Evolutionary conservation across 2,888 invertebrate species (phyloP).

Genomic region (Chloromyia formosa): DNA sequence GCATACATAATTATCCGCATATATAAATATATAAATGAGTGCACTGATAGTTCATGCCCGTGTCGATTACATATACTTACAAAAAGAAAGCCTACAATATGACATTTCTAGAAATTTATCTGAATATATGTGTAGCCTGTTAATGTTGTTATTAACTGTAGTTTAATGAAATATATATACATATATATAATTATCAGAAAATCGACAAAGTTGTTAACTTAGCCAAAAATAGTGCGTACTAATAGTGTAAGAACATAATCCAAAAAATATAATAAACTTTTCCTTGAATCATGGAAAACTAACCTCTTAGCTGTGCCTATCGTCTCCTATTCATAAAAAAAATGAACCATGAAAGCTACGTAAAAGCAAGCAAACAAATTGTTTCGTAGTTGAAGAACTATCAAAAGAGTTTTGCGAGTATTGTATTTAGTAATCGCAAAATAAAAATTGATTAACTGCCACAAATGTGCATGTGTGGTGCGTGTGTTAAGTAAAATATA

Average conservation of each 20-base stretch:
- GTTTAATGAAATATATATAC: constrained; percentile 37
- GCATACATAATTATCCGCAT: constrained; percentile 23
- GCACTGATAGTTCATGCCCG: constrained; percentile 17
- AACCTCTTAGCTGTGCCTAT: constrained; percentile 49
- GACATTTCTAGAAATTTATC: constrained; percentile 28
- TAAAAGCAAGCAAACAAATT: constrained; percentile 26
- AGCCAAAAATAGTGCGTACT: constrained; percentile 27
- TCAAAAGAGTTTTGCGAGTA: background rate
- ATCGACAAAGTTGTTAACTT: constrained; percentile 20
- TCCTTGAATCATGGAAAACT: constrained; percentile 38
- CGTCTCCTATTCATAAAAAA: constrained; percentile 42
- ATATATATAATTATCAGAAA: background rate
- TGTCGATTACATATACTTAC: constrained; percentile 24
- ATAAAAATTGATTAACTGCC: constrained; percentile 12
- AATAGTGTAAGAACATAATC: background rate
- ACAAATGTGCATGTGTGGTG: constrained; percentile 36
- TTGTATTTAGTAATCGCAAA: background rate
- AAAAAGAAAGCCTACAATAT: constrained; percentile 29
- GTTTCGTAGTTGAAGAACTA: constrained; percentile 20
- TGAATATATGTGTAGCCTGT: constrained; percentile 45
- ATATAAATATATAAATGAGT: constrained; percentile 2
- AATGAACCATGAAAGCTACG: constrained; percentile 5
- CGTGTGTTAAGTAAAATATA: background rate
- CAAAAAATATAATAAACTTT: constrained; percentile 4
- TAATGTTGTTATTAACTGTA: constrained; percentile 43